Conservation (phyloP, 2,888 invertebrate species). For the Ametastegia equiseti region DNA sequence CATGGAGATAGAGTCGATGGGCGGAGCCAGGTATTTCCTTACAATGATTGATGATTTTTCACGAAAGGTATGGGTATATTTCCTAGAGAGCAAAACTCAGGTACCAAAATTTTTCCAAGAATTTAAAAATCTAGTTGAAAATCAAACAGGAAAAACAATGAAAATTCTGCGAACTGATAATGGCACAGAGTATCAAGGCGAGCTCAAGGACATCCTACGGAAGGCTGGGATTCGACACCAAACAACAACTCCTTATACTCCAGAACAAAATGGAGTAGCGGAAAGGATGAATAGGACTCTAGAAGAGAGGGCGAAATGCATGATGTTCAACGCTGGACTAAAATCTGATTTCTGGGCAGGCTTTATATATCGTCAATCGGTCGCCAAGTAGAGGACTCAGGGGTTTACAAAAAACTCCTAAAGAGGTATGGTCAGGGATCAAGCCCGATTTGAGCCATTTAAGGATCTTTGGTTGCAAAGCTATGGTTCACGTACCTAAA, state of each 20-base stretch:
- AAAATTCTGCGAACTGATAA: conserved; percentile 60
- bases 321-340: conserved; percentile 59
- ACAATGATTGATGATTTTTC: conserved; percentile 69
- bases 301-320: conserved; percentile 58
- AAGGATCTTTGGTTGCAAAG: conserved; percentile 68
- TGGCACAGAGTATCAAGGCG: conserved; percentile 56
- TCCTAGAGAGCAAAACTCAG: conserved; percentile 68
- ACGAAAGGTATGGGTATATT: conserved; percentile 62
- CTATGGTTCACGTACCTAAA: conserved; percentile 68
- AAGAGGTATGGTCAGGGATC: conserved; percentile 67
- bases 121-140: conserved; percentile 62
- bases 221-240: conserved; percentile 48
- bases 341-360: conserved; percentile 64
- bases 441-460: conserved; percentile 66
- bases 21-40: conserved; percentile 67
- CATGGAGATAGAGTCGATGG: conserved; percentile 66
- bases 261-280: conserved; percentile 44
- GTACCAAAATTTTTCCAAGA: conserved; percentile 58
- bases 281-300: conserved; percentile 56
- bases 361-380: conserved; percentile 58
- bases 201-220: conserved; percentile 14
- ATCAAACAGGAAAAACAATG: conserved; percentile 56
- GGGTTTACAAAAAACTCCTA: conserved; percentile 60
- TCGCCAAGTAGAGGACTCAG: conserved; percentile 51
- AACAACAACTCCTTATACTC: conserved; percentile 42